Conservation (phyloP, 2,113 vertebrate species). For the Hipposideros armiger region DNA sequence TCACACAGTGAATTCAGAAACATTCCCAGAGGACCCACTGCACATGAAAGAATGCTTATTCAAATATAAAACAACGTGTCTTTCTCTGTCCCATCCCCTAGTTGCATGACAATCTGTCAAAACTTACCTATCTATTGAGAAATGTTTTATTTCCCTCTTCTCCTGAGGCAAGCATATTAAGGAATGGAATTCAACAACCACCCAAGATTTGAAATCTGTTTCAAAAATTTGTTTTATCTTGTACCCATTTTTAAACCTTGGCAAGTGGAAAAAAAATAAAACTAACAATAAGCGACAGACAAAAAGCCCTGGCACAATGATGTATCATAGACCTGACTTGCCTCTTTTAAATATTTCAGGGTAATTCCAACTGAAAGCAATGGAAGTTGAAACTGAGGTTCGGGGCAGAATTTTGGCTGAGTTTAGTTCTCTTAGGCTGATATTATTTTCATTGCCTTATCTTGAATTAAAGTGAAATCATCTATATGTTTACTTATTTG, state of each 20-base stretch:
- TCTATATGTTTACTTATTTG: conserved; percentile 43
- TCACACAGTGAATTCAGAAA: conserved; percentile 42
- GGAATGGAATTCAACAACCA: conserved; percentile 66
- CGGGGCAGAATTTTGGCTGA: conserved; percentile 19
- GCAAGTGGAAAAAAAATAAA: background rate
- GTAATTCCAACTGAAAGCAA: conserved; percentile 25
- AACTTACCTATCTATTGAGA: conserved; percentile 66
- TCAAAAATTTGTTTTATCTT: conserved; percentile 68
- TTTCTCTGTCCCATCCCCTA: background rate
- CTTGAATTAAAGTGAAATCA: conserved; percentile 48
- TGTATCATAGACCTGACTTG: background rate
- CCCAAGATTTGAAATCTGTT: conserved; percentile 49
- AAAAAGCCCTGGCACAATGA: background rate
- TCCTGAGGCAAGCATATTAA: conserved; percentile 61
- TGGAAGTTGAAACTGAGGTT: conserved; percentile 22
- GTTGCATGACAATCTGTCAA: conserved; percentile 27
- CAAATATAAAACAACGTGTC: conserved; percentile 52
- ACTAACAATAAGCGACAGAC: background rate
- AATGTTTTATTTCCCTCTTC: conserved; percentile 63
- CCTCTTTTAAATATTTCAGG: conserved; percentile 26
- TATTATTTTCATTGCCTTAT: conserved; percentile 66
- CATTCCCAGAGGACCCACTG: background rate
- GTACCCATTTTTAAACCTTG: conserved; percentile 62
- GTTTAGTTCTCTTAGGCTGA: conserved; percentile 27
- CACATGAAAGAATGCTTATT: background rate